Evolutionary conservation across 2,797 vertebrate species (phyloP).

Genomic region (Psittacula derbiana): DNA sequence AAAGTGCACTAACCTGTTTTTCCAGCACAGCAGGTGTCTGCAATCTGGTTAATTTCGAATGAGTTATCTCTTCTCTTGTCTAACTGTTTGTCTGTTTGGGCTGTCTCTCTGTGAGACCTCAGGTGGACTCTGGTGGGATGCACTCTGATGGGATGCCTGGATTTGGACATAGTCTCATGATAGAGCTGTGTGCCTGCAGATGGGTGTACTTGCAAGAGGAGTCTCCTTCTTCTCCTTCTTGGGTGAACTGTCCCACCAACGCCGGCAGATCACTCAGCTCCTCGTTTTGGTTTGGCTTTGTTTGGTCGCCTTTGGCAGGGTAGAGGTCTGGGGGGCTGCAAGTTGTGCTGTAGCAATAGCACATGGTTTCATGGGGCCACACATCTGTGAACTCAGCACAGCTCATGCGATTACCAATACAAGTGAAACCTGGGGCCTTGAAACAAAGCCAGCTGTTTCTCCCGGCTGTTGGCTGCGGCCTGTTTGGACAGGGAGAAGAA

Average conservation of each 20-base stretch:
- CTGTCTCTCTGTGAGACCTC: neutral
- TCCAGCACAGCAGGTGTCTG: neutral
- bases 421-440: neutral
- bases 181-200: accelerated
- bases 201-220: neutral
- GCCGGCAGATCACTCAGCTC: neutral
- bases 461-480: neutral
- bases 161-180: neutral
- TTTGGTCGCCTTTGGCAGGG: neutral
- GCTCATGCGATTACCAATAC: neutral
- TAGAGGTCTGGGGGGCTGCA: neutral
- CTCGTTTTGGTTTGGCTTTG: neutral
- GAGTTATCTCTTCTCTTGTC: neutral
- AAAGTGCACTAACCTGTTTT: neutral
- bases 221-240: neutral
- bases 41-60: neutral
- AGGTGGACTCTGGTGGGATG: neutral
- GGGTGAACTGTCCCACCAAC: neutral
- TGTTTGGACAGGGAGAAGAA: neutral
- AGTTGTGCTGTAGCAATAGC: neutral
- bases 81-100: neutral
- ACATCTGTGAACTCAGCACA: neutral
- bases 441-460: slow-evolving; percentile 14
- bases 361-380: neutral
- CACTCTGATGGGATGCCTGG: neutral